Evolutionary conservation across 1,140 invertebrate species (phyloP).

Genomic region (Ladona fulva): DNA sequence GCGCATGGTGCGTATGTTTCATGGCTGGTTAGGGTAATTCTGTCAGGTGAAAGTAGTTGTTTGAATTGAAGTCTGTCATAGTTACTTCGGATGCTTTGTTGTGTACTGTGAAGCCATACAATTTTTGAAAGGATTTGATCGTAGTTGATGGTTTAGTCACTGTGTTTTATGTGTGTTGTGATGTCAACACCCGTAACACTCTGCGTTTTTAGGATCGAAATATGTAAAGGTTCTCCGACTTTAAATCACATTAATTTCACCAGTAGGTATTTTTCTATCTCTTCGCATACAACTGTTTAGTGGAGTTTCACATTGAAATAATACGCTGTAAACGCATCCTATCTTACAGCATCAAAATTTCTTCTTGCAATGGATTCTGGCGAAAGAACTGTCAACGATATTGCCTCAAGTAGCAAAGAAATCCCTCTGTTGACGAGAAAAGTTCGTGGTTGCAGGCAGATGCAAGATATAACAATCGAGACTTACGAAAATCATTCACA

Average conservation of each 20-base stretch:
- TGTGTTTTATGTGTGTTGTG: background rate
- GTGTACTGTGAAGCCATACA: no score
- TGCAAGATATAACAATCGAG: constrained; percentile 29
- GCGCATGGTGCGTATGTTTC: no score
- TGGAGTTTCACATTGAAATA: no score
- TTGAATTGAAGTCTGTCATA: no score
- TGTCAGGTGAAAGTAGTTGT: no score
- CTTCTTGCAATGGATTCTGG: background rate
- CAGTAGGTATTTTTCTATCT: constrained; percentile 16
- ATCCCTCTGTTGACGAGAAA: background rate
- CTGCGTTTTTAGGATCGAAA: background rate
- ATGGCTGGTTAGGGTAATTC: no score
- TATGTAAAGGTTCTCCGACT: background rate
- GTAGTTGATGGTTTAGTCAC: no score
- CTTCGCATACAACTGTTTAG: background rate
- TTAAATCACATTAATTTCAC: constrained; percentile 9
- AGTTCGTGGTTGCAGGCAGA: constrained; percentile 26
- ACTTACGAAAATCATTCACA: constrained; percentile 17
- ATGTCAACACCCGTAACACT: background rate
- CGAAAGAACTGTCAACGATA: background rate
- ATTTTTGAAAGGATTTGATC: no score
- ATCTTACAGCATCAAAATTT: background rate
- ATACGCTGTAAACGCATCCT: background rate
- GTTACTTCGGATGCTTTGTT: no score
- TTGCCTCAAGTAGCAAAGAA: background rate